These are phyloP conservation scores for Eucriotettix oculatus DNA, from an alignment of 2,888 invertebrate genomes.

Conservation along the genomic window DNA sequence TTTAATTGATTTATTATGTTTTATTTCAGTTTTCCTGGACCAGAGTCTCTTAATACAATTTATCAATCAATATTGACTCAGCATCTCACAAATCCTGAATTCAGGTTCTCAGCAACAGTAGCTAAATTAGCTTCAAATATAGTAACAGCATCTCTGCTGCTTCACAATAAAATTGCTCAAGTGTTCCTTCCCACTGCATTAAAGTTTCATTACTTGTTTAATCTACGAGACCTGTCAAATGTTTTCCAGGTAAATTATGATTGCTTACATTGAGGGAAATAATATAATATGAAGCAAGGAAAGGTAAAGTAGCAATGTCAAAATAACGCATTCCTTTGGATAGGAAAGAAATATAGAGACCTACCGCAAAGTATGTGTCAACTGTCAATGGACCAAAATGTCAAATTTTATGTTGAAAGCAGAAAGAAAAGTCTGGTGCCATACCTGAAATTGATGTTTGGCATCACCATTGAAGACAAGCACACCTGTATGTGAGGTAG, in stretches of 20 bases:
- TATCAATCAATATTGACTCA: slow-evolving; percentile 78
- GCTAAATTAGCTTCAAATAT: slow-evolving; percentile 51
- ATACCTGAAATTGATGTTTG: too few relatives aligned
- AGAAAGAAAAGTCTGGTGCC: too few relatives aligned
- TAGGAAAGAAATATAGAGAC: too few relatives aligned
- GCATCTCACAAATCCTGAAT: slow-evolving; percentile 65
- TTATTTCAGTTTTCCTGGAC: slow-evolving; percentile 44
- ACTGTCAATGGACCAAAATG: too few relatives aligned
- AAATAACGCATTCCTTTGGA: too few relatives aligned
- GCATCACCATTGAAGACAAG: too few relatives aligned
- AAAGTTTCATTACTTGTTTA: slow-evolving; percentile 94
- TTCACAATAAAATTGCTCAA: slow-evolving; percentile 74
- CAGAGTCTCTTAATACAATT: slow-evolving; percentile 71
- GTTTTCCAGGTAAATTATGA: slow-evolving; percentile 63
- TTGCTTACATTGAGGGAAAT: background rate
- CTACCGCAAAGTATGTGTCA: too few relatives aligned
- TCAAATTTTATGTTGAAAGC: too few relatives aligned
- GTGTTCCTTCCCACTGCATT: slow-evolving; percentile 88
- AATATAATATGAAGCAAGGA: too few relatives aligned
- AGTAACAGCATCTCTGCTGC: slow-evolving; percentile 62
- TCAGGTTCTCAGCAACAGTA: slow-evolving; percentile 56
- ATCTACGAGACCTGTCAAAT: slow-evolving; percentile 85
- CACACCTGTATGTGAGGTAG: too few relatives aligned
- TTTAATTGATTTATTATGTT: too few relatives aligned
- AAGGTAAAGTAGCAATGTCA: too few relatives aligned